phyloP scores from a whole-genome alignment of 2,113 vertebrate genomes.

The Morone saxatilis region DNA sequence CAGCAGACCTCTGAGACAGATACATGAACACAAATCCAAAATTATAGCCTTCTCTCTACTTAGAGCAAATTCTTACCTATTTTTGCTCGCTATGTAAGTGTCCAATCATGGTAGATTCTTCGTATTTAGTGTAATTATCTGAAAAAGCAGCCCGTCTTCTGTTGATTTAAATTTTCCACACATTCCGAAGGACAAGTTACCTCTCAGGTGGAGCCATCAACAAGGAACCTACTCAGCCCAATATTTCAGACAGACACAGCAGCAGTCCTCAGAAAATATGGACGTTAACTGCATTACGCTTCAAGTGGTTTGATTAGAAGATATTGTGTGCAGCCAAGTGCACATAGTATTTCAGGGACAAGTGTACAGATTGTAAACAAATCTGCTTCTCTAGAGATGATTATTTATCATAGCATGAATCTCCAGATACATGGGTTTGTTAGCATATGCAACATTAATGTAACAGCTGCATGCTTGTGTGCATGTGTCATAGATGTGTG shows the following conservation, averaged over 20 bases:
- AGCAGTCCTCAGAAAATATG: conserved; percentile 43
- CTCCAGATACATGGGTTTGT: conserved; percentile 7
- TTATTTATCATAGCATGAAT: conserved; percentile 17
- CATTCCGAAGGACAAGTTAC: background rate
- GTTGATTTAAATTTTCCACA: conserved; percentile 1
- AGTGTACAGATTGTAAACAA: conserved; percentile 38
- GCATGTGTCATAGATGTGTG: background rate
- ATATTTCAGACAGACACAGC: conserved; percentile 46
- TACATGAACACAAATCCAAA: background rate
- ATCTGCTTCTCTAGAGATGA: conserved; percentile 32
- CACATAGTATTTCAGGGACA: background rate
- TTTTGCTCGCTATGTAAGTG: background rate
- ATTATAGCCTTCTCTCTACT: background rate
- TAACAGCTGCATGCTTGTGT: background rate
- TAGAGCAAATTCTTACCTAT: background rate
- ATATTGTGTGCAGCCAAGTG: conserved; percentile 16
- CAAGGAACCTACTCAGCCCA: conserved; percentile 7
- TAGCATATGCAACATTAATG: background rate
- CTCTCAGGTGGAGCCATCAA: conserved; percentile 3
- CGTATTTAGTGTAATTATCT: background rate
- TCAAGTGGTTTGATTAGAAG: conserved; percentile 44
- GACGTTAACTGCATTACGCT: conserved; percentile 54
- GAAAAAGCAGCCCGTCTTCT: conserved; percentile 17
- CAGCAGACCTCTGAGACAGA: background rate
- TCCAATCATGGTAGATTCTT: conserved; percentile 16